Percentiles rank a stretch among this genome's conserved stretches.
Evolutionary conservation across 2,113 vertebrate genomes (phyloP).

Genomic region (Helogale parvula): DNA sequence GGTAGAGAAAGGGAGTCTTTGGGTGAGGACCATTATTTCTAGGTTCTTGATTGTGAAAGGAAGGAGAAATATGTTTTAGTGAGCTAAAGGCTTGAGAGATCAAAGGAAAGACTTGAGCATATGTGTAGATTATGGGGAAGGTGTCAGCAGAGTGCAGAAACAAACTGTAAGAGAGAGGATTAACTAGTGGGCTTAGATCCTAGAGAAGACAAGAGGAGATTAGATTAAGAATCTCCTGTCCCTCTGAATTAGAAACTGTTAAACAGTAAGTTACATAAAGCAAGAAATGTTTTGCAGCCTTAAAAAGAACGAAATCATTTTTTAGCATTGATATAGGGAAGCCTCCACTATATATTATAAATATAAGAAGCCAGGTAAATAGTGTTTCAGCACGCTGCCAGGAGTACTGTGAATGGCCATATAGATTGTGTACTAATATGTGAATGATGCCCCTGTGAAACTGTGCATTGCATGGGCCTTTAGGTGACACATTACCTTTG

Average conservation of each 20-base stretch:
- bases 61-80: background rate
- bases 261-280: background rate
- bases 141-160: background rate
- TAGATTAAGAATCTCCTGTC: background rate
- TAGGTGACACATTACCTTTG: background rate
- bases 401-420: background rate
- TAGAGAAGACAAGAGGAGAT: background rate
- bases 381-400: background rate
- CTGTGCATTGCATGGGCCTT: background rate
- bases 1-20: background rate
- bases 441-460: background rate
- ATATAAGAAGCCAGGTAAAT: background rate
- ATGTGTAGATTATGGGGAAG: background rate
- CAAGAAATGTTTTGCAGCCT: background rate
- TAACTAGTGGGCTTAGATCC: background rate
- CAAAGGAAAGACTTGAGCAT: background rate
- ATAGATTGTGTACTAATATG: background rate
- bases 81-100: background rate
- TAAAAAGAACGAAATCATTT: background rate
- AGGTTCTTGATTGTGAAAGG: constrained; percentile 34
- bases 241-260: background rate
- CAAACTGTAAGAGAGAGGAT: background rate
- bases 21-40: background rate
- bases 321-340: background rate
- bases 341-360: background rate